Conservation (phyloP, 2,113 vertebrate genomes). For the Prionailurus bengalensis region DNA sequence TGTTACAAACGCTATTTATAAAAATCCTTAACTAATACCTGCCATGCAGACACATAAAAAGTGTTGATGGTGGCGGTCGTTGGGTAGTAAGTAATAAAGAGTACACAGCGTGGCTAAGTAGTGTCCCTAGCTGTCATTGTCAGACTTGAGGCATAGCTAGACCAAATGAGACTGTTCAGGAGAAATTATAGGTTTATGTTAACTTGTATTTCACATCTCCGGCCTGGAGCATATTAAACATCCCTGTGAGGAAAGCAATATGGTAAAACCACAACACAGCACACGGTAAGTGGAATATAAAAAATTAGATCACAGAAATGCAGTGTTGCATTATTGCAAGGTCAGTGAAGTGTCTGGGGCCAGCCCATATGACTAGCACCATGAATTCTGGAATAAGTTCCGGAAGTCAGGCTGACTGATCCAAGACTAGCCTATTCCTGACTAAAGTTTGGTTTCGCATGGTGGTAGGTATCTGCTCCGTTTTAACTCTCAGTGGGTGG, state of each 20-base stretch:
- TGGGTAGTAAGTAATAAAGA: neutral
- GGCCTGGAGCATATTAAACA: neutral
- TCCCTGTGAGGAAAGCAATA: neutral
- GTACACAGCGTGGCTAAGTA: fast-evolving
- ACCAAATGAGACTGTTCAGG: neutral
- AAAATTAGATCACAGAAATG: neutral
- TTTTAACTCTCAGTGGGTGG: neutral
- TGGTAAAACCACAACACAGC: neutral
- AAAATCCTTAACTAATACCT: neutral
- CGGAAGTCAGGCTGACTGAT: neutral
- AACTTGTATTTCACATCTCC: neutral
- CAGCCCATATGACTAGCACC: neutral
- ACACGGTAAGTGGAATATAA: neutral
- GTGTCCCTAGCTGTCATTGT: neutral
- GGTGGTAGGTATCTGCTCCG: neutral
- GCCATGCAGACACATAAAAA: neutral
- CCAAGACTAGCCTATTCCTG: neutral
- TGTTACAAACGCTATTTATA: neutral
- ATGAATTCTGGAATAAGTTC: neutral
- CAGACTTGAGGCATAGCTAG: neutral
- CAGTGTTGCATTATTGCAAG: neutral
- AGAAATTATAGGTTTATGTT: neutral
- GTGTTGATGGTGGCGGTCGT: neutral
- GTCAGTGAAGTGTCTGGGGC: neutral
- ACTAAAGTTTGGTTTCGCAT: neutral